Evolutionary conservation across 1,140 invertebrate genomes (phyloP), one percentile per base, ranked within the genome.

Genomic region (Zaprionus inermis): DNA sequence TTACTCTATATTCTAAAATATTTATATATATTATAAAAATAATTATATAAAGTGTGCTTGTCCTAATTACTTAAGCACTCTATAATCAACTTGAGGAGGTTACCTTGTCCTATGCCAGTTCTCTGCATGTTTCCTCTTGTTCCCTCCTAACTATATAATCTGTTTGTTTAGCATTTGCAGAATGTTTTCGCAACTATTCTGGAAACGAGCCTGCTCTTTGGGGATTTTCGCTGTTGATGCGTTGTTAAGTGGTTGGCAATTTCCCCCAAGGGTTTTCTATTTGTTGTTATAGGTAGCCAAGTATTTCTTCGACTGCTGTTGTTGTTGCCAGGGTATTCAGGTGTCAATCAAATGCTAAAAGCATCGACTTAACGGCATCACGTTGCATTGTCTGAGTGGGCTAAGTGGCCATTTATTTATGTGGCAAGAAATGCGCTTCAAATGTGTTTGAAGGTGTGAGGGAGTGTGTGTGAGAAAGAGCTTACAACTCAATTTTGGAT

Each of bases 291-390:
- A 49, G 44, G 34, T 28, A 28, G 24, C 3, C 5, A 22, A 18
- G 34, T 16, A 63, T 63, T 69, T 44, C 16, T 3, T 28, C 36
- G 20, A 30, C 12, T 59, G 18, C 20, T 38, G 57, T 54, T 60
- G 49, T 36, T 68, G 34, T 63, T 65, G 32, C 32, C 24, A 57
- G 30, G 57, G 49, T 59, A 69, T 64, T 71, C 72, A 55, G 68
- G 69, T 74, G 78, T 71, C 83, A 78, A 79, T 88, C 76, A 86
- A 79, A 88, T 72, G 49, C 52, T 82, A 78, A 86, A 74, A 83
- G 67, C 82, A 68, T 70, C 71, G 67, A 64, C 67, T 84, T 74
- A 71, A 58, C 66, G 58, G 66, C 69, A 74, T 77, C 63, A 64
- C 66, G 54, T 64, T 66, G 67, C 67, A 55, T 76, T 76, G 67